Conservation (phyloP, 2,113 vertebrate species). For the Glaucidium brasilianum region DNA sequence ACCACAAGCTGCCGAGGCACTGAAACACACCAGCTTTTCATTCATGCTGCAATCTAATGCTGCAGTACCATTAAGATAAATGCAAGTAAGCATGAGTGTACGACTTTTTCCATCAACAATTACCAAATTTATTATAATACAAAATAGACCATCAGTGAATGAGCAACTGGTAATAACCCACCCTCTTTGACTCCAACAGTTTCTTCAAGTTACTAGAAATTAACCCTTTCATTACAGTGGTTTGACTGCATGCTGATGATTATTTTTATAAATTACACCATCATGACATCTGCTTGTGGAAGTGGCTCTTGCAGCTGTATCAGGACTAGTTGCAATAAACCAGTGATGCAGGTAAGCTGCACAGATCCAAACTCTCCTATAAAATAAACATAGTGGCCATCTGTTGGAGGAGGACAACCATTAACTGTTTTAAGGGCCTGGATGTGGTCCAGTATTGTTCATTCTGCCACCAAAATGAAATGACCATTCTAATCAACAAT, state of each 20-base stretch:
- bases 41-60: conserved; percentile 61
- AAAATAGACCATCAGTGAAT: conserved; percentile 53
- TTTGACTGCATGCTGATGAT: conserved; percentile 19
- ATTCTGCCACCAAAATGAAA: conserved; percentile 48
- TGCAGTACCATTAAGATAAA: conserved; percentile 72
- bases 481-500: not conserved
- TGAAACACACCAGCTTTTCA: conserved; percentile 70
- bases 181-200: not conserved
- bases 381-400: conserved; percentile 62
- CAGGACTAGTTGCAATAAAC: conserved; percentile 50
- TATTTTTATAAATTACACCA: conserved; percentile 50
- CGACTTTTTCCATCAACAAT: conserved; percentile 58
- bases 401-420: conserved; percentile 63
- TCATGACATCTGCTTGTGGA: conserved; percentile 27
- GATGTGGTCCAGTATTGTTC: conserved; percentile 66
- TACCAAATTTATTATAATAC: conserved; percentile 59
- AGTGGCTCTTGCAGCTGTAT: conserved; percentile 27
- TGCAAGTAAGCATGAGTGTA: conserved; percentile 38
- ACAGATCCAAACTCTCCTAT: conserved; percentile 3
- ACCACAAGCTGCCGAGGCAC: conserved; percentile 67
- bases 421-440: conserved; percentile 55
- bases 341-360: conserved; percentile 4
- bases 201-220: conserved; percentile 19
- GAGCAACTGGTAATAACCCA: not conserved
- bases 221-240: not conserved